Evolutionary conservation across 1,140 invertebrate genomes (phyloP).

Genomic region (Leptopilina boulardi): DNA sequence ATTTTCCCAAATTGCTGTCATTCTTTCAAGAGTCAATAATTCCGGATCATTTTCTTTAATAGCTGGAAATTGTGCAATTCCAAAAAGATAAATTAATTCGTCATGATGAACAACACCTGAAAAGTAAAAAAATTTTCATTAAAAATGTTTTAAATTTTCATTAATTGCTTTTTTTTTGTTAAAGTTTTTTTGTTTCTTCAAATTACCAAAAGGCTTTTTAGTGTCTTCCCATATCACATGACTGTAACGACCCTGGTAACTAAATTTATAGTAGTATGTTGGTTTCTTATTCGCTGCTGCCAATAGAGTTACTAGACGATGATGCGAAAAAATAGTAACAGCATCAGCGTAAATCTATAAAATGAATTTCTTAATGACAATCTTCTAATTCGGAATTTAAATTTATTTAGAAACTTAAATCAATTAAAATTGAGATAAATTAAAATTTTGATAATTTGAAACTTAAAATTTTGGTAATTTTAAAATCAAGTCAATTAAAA

Average conservation of each 20-base stretch:
- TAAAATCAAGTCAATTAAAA: too few relatives aligned
- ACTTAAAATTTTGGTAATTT: too few relatives aligned
- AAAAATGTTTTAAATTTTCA: too few relatives aligned
- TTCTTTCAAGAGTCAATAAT: conserved; percentile 59
- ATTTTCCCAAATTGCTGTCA: conserved; percentile 67
- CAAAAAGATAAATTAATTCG: conserved; percentile 79
- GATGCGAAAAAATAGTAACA: conserved; percentile 46
- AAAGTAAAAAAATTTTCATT: conserved; percentile 30
- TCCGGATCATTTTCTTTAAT: conserved; percentile 63
- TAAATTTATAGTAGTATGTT: conserved; percentile 60
- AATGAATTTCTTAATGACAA: not conserved
- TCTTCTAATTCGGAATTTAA: not conserved
- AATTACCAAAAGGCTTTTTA: conserved; percentile 59
- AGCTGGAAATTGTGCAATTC: conserved; percentile 67
- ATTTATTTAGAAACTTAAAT: not conserved
- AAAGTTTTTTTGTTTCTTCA: not conserved
- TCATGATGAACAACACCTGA: conserved; percentile 80
- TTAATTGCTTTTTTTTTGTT: too few relatives aligned
- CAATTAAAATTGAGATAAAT: not conserved
- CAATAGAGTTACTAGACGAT: conserved; percentile 55
- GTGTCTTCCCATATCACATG: conserved; percentile 43
- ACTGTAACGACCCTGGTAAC: conserved; percentile 61
- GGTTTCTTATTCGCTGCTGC: conserved; percentile 43
- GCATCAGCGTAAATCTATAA: conserved; percentile 58
- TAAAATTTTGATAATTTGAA: too few relatives aligned